Percentiles rank a stretch among this genome's conserved stretches.
phyloP scores from a whole-genome alignment of 2,113 vertebrate species.

The Cyanoramphus novaezelandiae region DNA sequence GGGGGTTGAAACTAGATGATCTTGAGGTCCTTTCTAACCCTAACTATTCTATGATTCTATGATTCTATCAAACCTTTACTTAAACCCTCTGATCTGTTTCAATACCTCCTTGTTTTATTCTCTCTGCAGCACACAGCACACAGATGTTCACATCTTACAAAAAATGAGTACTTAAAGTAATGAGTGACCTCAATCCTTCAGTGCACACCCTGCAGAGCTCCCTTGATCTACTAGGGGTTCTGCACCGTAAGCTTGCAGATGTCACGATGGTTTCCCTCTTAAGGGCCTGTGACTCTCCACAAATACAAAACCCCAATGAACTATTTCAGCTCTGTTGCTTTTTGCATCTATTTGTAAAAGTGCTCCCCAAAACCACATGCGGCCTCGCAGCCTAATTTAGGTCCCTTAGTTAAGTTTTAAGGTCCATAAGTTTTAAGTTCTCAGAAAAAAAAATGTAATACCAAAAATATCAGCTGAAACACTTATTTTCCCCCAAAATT shows the following conservation, averaged over 20 bases:
- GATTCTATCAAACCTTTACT: not conserved
- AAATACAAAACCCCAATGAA: not conserved
- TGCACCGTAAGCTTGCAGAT: not conserved
- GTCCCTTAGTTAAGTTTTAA: not conserved
- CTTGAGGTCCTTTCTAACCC: too few relatives aligned
- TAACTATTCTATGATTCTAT: too few relatives aligned
- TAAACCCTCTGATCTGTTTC: not conserved
- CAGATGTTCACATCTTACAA: not conserved
- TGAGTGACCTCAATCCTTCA: not conserved
- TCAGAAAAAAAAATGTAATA: not conserved
- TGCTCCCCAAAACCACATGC: accelerated
- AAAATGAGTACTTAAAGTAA: not conserved
- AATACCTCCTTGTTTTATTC: not conserved
- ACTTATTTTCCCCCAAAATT: not conserved
- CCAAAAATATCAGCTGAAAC: not conserved
- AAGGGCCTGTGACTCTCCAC: not conserved
- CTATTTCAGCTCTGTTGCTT: not conserved
- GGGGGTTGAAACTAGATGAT: too few relatives aligned
- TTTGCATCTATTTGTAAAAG: not conserved
- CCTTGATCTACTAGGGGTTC: not conserved
- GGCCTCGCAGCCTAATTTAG: not conserved
- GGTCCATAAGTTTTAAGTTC: not conserved
- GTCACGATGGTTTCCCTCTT: not conserved
- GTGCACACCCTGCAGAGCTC: not conserved
- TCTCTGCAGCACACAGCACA: not conserved